phyloP scores from a whole-genome alignment of 1,140 invertebrate species.

The Physella acuta region DNA sequence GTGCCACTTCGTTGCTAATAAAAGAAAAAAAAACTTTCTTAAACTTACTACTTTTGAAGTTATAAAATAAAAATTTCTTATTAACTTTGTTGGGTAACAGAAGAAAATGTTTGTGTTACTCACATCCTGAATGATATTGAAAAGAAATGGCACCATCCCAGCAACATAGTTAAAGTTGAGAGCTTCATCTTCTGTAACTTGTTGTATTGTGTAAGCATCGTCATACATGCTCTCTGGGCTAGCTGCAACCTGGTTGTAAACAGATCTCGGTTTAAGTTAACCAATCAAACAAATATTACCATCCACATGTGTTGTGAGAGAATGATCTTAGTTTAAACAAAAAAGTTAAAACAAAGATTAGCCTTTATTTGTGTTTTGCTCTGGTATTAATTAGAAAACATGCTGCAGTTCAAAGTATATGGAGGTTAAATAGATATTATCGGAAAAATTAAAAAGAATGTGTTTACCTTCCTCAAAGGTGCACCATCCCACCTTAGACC shows the following conservation, averaged over 20 bases:
- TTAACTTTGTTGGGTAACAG: background rate
- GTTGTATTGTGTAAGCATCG: conserved; percentile 58
- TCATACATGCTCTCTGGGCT: conserved; percentile 58
- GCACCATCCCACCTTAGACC: conserved; percentile 57
- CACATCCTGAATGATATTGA: conserved; percentile 58
- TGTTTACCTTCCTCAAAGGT: conserved; percentile 49
- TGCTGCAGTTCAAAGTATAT: background rate
- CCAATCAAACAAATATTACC: too few species aligned
- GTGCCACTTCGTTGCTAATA: conserved; percentile 44
- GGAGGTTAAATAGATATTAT: background rate
- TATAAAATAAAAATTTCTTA: too few species aligned
- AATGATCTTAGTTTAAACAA: too few species aligned
- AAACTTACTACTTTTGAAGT: too few species aligned
- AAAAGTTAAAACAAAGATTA: too few species aligned
- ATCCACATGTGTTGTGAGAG: too few species aligned
- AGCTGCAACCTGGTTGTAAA: conserved; percentile 57
- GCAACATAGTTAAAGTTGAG: conserved; percentile 56
- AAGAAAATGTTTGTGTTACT: conserved; percentile 28
- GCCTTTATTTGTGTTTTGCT: too few species aligned
- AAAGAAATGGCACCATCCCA: conserved; percentile 58
- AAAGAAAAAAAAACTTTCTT: conserved; percentile 11
- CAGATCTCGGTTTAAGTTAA: too few species aligned
- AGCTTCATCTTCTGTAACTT: conserved; percentile 43
- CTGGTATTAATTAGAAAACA: too few species aligned
- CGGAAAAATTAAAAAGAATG: background rate